Conservation (phyloP, 2,797 vertebrate genomes). For the Phataginus tetradactyla region DNA sequence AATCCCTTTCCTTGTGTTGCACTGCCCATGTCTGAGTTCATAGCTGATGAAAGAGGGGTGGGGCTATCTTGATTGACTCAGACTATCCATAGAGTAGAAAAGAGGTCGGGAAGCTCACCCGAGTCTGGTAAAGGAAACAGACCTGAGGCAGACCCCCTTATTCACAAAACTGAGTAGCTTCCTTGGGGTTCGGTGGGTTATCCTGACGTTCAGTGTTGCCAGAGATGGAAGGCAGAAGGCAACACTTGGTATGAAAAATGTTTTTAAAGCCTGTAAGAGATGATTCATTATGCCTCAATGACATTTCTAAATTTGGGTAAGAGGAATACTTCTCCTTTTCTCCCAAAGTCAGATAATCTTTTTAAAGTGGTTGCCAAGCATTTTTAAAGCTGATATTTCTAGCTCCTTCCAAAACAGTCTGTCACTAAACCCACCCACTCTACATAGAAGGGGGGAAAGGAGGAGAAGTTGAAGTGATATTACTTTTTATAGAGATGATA, state of each 20-base stretch:
- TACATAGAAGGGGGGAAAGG: conserved; percentile 66
- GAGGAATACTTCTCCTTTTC: conserved; percentile 79
- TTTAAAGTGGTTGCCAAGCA: conserved; percentile 79
- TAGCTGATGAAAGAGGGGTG: background rate
- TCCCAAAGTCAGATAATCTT: conserved; percentile 80
- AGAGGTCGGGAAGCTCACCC: background rate
- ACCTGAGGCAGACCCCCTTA: background rate
- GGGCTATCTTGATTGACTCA: background rate
- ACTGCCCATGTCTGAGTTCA: background rate
- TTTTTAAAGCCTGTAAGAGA: conserved; percentile 57
- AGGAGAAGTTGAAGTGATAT: conserved; percentile 67
- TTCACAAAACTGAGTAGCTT: background rate
- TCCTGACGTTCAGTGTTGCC: background rate
- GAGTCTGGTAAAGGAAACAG: background rate
- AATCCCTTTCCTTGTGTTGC: background rate
- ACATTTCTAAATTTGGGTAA: conserved; percentile 80
- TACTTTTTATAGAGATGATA: conserved; percentile 81
- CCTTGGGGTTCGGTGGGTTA: background rate
- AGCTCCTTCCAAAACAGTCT: conserved; percentile 83
- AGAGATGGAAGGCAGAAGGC: background rate
- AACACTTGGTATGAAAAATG: conserved; percentile 50
- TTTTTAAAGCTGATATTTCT: conserved; percentile 80
- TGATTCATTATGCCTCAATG: conserved; percentile 74
- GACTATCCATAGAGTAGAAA: background rate
- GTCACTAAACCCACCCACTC: conserved; percentile 82